Conservation (phyloP, 2,113 vertebrate species). For the Anoura caudifer region DNA sequence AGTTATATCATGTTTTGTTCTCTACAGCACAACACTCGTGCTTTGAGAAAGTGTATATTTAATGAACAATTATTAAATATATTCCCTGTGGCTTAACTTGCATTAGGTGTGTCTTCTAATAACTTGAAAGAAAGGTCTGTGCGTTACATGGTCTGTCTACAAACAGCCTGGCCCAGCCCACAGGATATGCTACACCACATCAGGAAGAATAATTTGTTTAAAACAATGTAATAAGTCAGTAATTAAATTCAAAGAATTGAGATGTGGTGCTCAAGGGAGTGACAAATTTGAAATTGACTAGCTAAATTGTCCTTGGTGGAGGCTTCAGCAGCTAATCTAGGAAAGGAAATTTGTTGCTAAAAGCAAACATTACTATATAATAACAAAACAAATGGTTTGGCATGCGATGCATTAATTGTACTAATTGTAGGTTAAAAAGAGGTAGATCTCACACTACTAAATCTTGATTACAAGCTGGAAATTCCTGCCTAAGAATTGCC, state of each 20-base stretch:
- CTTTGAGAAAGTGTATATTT: not conserved
- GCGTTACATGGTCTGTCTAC: not conserved
- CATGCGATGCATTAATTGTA: slow-evolving; percentile 63
- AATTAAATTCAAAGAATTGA: slow-evolving; percentile 52
- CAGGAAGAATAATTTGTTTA: not conserved
- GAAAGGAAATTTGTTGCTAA: slow-evolving; percentile 72
- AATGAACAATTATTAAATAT: not conserved
- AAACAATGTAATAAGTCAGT: not conserved
- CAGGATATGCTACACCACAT: not conserved
- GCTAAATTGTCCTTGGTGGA: slow-evolving; percentile 17
- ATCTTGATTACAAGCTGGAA: slow-evolving; percentile 75
- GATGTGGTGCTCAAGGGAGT: slow-evolving; percentile 2
- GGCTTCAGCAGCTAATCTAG: slow-evolving; percentile 43
- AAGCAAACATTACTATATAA: slow-evolving; percentile 66
- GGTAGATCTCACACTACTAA: slow-evolving; percentile 66
- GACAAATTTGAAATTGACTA: not conserved
- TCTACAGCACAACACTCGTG: not conserved
- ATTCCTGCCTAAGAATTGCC: slow-evolving; percentile 62
- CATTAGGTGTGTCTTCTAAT: not conserved
- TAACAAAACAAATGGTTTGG: slow-evolving; percentile 73
- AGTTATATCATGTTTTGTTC: not conserved
- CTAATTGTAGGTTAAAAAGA: slow-evolving; percentile 78
- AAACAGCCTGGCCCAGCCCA: not conserved
- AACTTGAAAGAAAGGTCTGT: not conserved
- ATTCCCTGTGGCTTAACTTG: not conserved